A percentile compares a stretch with the other conserved stretches of the same genome.
phyloP scores from a whole-genome alignment of 2,113 vertebrate species.

The Archocentrus centrarchus region DNA sequence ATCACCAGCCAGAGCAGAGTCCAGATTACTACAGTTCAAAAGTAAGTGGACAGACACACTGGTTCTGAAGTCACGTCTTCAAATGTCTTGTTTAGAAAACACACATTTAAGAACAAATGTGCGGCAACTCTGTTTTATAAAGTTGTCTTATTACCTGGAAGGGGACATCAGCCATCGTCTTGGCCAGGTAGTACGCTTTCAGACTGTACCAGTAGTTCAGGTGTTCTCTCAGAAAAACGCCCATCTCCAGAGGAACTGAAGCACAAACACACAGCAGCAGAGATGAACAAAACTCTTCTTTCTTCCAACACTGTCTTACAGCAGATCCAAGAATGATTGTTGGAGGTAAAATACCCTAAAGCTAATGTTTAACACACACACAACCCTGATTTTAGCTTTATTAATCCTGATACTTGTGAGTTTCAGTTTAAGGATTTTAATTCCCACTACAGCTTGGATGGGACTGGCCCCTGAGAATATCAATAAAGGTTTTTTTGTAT shows the following conservation, averaged over 20 bases:
- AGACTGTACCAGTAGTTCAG: slow-evolving; percentile 98
- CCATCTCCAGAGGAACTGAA: slow-evolving; percentile 95
- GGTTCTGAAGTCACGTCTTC: neutral
- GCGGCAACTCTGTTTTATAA: neutral
- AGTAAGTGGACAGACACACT: neutral
- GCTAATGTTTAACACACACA: neutral
- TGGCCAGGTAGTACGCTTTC: slow-evolving; percentile 95
- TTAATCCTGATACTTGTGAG: neutral
- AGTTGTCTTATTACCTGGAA: slow-evolving; percentile 75
- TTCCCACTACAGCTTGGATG: neutral
- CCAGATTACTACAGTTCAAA: neutral
- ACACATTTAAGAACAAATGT: neutral
- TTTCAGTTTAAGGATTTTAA: neutral
- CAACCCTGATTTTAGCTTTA: neutral
- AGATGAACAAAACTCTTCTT: neutral
- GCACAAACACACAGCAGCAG: neutral
- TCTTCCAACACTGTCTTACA: neutral
- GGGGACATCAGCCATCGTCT: slow-evolving; percentile 94
- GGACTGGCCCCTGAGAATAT: neutral
- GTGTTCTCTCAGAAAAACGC: slow-evolving; percentile 92
- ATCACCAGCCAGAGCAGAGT: too few species aligned
- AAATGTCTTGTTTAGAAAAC: neutral
- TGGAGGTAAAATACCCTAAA: neutral
- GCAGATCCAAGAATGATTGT: neutral
- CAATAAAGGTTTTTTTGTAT: neutral